Percentiles rank a stretch among this genome's conserved stretches.
Evolutionary conservation across 2,888 invertebrate genomes (phyloP).

Genomic region (Urechis unicinctus): DNA sequence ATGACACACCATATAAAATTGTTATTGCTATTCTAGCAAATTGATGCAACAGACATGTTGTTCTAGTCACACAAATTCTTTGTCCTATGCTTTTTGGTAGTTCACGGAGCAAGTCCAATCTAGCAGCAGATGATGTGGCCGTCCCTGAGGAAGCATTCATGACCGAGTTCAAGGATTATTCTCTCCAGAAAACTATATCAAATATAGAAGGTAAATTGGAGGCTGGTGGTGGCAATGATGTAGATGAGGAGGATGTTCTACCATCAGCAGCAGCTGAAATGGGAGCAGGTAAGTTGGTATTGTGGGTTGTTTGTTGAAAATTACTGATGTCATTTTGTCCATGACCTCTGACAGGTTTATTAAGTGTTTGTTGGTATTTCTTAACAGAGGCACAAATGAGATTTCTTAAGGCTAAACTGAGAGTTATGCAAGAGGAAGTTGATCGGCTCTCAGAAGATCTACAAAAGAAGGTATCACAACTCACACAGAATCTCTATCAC

Average conservation of each 20-base stretch:
- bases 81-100: too few species aligned
- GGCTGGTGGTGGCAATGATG: neutral
- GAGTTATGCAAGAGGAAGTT: conserved; percentile 50
- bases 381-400: conserved; percentile 46
- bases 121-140: conserved; percentile 38
- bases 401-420: conserved; percentile 48
- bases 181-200: conserved; percentile 30
- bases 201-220: conserved; percentile 26
- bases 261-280: conserved; percentile 44
- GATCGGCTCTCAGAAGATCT: conserved; percentile 41
- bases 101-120: too few species aligned
- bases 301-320: neutral
- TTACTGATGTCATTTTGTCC: too few species aligned
- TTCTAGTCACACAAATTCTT: too few species aligned
- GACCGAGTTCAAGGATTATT: conserved; percentile 35
- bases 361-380: neutral
- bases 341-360: too few species aligned
- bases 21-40: too few species aligned
- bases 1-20: too few species aligned
- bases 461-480: conserved; percentile 15
- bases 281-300: conserved; percentile 35
- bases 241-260: conserved; percentile 35
- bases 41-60: too few species aligned
- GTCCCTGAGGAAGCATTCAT: conserved; percentile 37
- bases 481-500: too few species aligned